Evolutionary conservation across 2,113 vertebrate species (phyloP).

Genomic region (Myotis yumanensis): DNA sequence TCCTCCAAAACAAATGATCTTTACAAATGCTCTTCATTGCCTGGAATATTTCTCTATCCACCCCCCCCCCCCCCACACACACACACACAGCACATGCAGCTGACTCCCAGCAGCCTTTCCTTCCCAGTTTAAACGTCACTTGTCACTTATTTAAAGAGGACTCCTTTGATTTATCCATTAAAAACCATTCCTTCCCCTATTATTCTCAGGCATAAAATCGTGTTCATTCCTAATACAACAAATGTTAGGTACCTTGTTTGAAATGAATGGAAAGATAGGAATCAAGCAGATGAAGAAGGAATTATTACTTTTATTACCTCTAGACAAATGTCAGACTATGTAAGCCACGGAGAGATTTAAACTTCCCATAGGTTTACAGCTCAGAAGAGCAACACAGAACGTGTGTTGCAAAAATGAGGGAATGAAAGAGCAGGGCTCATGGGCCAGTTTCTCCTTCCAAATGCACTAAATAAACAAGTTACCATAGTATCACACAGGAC

Average conservation of each 20-base stretch:
- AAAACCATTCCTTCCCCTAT: neutral
- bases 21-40: conserved; percentile 35
- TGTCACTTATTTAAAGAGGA: conserved; percentile 51
- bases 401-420: neutral
- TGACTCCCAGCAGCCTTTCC: neutral
- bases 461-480: neutral
- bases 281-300: neutral
- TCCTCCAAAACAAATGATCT: conserved; percentile 17
- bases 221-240: neutral
- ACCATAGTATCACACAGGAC: neutral
- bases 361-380: neutral
- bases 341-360: neutral
- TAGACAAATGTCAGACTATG: neutral
- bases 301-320: neutral
- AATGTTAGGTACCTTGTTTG: neutral
- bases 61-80: neutral
- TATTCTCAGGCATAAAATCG: neutral
- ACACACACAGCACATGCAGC: neutral
- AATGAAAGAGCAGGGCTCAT: neutral
- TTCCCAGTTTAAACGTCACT: conserved; percentile 37
- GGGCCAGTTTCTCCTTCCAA: neutral
- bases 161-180: conserved; percentile 29
- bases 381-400: neutral
- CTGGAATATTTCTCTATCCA: neutral
- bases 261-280: conserved; percentile 29